Evolutionary conservation across 2,797 vertebrate species (phyloP).

Genomic region (Rhinoraja longicauda): DNA sequence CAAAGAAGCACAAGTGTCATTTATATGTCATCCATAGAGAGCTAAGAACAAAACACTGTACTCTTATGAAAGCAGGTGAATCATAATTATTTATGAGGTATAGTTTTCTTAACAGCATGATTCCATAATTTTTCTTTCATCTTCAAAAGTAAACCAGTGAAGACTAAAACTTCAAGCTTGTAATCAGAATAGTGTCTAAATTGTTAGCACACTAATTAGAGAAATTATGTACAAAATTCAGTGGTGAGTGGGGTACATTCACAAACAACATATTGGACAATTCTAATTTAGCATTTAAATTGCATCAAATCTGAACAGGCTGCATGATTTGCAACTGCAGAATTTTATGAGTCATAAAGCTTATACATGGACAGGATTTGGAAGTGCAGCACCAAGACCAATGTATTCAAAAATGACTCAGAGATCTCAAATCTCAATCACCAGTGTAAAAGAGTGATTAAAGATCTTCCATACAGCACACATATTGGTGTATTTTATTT

Average conservation of each 20-base stretch:
- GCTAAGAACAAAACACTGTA: neutral
- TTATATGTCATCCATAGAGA: neutral
- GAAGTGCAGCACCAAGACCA: neutral
- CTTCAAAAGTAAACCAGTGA: neutral
- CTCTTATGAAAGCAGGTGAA: neutral
- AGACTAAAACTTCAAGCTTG: neutral
- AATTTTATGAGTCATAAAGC: neutral
- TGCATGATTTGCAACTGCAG: neutral
- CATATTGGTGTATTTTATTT: neutral
- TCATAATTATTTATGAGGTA: neutral
- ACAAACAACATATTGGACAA: neutral
- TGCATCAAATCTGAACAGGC: neutral
- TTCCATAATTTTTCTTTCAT: neutral
- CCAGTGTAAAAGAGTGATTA: neutral
- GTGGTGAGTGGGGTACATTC: neutral
- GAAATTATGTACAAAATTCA: neutral
- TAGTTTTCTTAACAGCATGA: neutral
- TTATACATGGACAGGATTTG: neutral
- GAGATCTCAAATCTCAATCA: neutral
- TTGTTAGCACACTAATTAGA: neutral
- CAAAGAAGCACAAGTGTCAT: slow-evolving; percentile 17
- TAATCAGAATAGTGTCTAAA: neutral
- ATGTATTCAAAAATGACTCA: neutral
- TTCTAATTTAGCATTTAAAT: neutral
- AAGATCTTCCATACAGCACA: neutral